Evolutionary conservation across 2,888 invertebrate species (phyloP).

Genomic region (Aphrophora alni): DNA sequence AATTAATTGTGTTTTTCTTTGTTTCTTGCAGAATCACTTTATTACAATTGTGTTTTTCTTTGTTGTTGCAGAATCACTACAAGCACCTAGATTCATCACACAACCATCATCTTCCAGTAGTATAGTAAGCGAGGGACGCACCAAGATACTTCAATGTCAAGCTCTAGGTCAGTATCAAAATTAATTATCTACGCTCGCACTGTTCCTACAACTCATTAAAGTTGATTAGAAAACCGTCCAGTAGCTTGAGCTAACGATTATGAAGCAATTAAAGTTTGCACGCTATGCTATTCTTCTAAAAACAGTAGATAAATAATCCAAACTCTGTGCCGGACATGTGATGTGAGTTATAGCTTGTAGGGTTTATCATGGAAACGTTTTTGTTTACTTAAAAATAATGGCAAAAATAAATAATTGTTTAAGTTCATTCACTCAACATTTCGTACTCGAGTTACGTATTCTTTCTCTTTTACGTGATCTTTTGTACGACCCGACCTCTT

Average conservation of each 20-base stretch:
- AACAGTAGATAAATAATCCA: no score
- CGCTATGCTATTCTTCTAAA: not conserved
- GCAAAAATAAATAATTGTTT: no score
- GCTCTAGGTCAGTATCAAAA: conserved; percentile 77
- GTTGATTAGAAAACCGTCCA: not conserved
- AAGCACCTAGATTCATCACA: conserved; percentile 86
- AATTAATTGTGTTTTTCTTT: conserved; percentile 43
- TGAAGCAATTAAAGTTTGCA: not conserved
- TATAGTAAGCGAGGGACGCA: conserved; percentile 85
- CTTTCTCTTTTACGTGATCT: no score
- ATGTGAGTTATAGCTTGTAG: not conserved
- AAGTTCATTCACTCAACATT: no score
- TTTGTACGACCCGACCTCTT: no score
- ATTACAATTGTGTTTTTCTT: conserved; percentile 42
- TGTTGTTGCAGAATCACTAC: conserved; percentile 66
- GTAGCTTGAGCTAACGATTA: not conserved
- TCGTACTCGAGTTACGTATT: no score
- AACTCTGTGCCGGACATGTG: not conserved
- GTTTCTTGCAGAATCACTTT: conserved; percentile 45
- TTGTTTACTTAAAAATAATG: not conserved
- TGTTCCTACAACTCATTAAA: no score
- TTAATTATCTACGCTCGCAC: not conserved
- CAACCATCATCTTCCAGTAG: conserved; percentile 86
- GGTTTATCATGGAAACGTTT: not conserved
- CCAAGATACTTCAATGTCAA: conserved; percentile 92